phyloP scores from a whole-genome alignment of 2,888 invertebrate genomes.

The Himalopsyche kuldschensis region DNA sequence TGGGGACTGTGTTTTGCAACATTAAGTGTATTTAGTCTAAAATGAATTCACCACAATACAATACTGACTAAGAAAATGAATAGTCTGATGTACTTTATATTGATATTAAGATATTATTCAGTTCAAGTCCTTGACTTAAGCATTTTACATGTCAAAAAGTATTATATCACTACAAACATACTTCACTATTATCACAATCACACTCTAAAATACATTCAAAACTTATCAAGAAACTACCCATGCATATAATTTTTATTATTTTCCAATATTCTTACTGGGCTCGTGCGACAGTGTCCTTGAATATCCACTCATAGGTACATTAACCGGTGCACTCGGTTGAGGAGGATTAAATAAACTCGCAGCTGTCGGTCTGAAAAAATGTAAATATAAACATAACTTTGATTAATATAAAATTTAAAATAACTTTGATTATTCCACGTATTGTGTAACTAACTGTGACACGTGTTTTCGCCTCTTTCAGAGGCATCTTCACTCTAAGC shows the following conservation, averaged over 20 bases:
- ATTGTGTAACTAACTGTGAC: no score
- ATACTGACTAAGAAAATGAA: no score
- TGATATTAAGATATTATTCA: background rate
- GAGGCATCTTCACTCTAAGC: no score
- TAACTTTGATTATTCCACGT: no score
- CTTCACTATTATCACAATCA: background rate
- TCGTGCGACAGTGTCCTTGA: constrained; percentile 22
- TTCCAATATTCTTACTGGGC: constrained; percentile 26
- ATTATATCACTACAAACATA: background rate
- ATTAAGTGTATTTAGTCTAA: no score
- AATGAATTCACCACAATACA: no score
- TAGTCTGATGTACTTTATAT: no score
- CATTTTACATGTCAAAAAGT: background rate
- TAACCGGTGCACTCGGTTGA: constrained; percentile 64
- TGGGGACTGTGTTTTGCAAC: no score
- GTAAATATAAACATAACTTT: no score
- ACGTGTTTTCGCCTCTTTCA: no score
- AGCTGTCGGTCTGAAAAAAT: constrained; percentile 60
- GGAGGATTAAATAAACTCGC: constrained; percentile 67
- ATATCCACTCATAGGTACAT: constrained; percentile 57
- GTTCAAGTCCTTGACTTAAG: background rate
- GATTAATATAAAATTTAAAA: no score
- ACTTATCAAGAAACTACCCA: background rate
- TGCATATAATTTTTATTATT: background rate
- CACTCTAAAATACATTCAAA: background rate